These are phyloP conservation scores for Sicus ferrugineus DNA, from an alignment of 2,888 invertebrate species.

Conservation along the genomic window DNA sequence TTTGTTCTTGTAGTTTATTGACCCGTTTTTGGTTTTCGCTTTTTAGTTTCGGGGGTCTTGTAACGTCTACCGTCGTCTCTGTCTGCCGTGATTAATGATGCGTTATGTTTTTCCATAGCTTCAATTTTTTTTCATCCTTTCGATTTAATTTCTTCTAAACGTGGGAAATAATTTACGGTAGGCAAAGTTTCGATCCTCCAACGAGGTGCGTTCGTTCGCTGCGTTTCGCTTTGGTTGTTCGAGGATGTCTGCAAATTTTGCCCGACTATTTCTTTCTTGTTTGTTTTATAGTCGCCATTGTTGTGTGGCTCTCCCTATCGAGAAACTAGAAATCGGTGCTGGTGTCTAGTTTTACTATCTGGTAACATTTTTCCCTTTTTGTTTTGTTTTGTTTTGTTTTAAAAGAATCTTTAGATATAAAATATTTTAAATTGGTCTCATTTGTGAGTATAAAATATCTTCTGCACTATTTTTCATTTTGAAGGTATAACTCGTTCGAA, in stretches of 20 bases:
- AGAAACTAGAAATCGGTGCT: too few relatives aligned
- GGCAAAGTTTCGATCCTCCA: neutral
- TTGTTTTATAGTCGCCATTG: neutral
- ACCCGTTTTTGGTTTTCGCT: neutral
- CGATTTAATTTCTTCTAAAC: neutral
- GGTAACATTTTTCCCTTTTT: too few relatives aligned
- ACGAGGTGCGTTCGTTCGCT: constrained; percentile 7
- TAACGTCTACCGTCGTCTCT: constrained; percentile 1
- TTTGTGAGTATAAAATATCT: too few relatives aligned
- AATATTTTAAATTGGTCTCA: too few relatives aligned
- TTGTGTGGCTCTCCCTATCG: too few relatives aligned
- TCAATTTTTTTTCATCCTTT: constrained; percentile 12
- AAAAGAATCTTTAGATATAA: too few relatives aligned
- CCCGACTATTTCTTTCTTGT: neutral
- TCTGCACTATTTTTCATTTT: too few relatives aligned
- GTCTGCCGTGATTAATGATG: constrained; percentile 26
- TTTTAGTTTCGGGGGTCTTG: constrained; percentile 1
- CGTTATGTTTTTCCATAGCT: constrained; percentile 12
- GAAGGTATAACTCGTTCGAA: too few relatives aligned
- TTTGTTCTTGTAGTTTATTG: neutral
- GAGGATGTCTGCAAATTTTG: neutral
- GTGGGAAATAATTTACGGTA: constrained; percentile 23
- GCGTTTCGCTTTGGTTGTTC: neutral
- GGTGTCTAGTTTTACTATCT: too few relatives aligned
- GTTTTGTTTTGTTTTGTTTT: too few relatives aligned